Conservation (phyloP, 2,888 invertebrate genomes). For the Pseudococcus viburni region DNA sequence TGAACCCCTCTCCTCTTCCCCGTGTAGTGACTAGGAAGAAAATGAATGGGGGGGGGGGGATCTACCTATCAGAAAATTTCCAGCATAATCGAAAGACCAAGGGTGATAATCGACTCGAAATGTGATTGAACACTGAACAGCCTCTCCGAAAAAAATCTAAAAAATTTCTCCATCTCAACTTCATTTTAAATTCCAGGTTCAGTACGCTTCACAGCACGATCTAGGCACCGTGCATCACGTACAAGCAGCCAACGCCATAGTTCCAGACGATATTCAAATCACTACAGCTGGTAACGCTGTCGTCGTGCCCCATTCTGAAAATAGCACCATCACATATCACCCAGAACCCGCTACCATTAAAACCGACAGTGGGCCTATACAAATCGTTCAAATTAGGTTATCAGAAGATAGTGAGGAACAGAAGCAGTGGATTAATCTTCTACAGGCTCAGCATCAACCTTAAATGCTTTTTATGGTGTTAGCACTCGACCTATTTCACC, state of each 20-base stretch:
- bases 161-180: background rate
- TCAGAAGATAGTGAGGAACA: constrained; percentile 69
- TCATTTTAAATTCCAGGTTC: constrained; percentile 24
- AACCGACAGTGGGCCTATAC: constrained; percentile 70
- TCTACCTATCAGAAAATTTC: too few relatives aligned
- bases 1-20: too few relatives aligned
- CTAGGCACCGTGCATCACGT: constrained; percentile 67
- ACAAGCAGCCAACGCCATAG: constrained; percentile 66
- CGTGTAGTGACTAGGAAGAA: too few relatives aligned
- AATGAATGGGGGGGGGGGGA: too few relatives aligned
- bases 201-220: constrained; percentile 60
- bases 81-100: too few relatives aligned
- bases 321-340: constrained; percentile 61
- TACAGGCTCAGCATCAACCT: constrained; percentile 68
- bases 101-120: too few relatives aligned
- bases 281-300: constrained; percentile 67
- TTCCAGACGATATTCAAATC: constrained; percentile 67
- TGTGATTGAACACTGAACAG: too few relatives aligned
- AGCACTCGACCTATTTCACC: background rate
- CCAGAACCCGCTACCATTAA: constrained; percentile 68
- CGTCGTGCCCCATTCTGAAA: constrained; percentile 66
- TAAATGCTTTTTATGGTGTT: background rate
- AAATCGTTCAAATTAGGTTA: constrained; percentile 70
- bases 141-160: too few relatives aligned
- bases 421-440: constrained; percentile 69